Conservation (phyloP, 2,113 vertebrate genomes). For the Probosciger aterrimus region DNA sequence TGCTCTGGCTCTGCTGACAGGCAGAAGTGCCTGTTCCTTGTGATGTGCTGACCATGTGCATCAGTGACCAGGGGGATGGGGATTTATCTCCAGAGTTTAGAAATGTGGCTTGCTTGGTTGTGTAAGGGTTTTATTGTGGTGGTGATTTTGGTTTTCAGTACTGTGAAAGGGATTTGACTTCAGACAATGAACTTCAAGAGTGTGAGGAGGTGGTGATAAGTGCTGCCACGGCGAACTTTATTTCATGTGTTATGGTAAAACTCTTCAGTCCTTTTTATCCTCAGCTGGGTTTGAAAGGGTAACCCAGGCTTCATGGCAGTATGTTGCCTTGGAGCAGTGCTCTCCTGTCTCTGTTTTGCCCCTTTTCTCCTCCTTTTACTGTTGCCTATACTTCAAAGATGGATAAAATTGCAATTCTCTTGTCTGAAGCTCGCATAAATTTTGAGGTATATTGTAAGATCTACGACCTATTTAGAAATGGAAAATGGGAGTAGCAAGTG, state of each 20-base stretch:
- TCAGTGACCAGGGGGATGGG: not conserved
- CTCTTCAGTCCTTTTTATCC: not conserved
- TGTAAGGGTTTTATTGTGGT: not conserved
- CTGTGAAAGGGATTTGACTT: not conserved
- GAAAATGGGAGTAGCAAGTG: not conserved
- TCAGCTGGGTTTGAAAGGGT: not conserved
- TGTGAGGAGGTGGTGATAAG: not conserved
- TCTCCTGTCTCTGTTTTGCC: not conserved
- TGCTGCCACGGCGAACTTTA: not conserved
- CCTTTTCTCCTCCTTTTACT: not conserved
- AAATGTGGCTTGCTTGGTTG: not conserved
- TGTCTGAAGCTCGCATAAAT: not conserved
- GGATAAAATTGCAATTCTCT: not conserved
- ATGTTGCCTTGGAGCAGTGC: not conserved
- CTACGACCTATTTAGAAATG: not conserved
- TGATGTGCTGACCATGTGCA: accelerated
- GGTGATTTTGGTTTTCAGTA: not conserved
- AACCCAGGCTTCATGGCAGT: not conserved
- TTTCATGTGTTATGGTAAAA: not conserved
- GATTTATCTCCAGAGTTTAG: not conserved
- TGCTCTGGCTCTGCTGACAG: not conserved
- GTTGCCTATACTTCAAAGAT: not conserved
- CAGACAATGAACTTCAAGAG: too few relatives aligned
- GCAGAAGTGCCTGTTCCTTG: accelerated
- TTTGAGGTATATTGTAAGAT: not conserved